Evolutionary conservation across 2,113 vertebrate genomes (phyloP).

Genomic region (Nycticryphes semicollaris): DNA sequence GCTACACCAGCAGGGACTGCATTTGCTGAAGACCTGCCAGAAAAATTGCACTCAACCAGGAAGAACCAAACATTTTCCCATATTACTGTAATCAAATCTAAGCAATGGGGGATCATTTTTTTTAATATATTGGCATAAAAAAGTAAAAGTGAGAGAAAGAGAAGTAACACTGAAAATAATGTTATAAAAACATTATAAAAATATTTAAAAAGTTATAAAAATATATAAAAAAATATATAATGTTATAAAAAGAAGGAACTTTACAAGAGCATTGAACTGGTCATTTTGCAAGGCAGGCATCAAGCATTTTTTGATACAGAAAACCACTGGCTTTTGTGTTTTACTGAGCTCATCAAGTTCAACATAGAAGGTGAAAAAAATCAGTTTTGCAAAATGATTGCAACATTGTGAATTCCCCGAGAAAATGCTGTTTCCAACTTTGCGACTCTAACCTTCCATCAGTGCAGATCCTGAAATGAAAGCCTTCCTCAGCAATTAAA

Average conservation of each 20-base stretch:
- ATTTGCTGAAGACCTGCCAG: slow-evolving; percentile 19
- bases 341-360: neutral
- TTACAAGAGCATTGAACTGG: neutral
- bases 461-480: neutral
- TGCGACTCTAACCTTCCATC: neutral
- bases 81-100: neutral
- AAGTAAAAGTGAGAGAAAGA: neutral
- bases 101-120: neutral
- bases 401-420: neutral
- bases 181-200: no score
- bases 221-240: neutral
- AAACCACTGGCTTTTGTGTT: neutral
- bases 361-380: neutral
- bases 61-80: neutral
- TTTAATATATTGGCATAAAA: neutral
- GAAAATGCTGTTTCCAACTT: neutral
- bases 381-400: neutral
- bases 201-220: no score
- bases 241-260: neutral
- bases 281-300: neutral
- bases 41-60: neutral
- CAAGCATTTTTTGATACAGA: neutral
- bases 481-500: slow-evolving; percentile 17
- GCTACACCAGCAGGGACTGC: neutral
- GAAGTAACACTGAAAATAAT: neutral